phyloP scores from a whole-genome alignment of 2,113 vertebrate species.

The Chinchilla lanigera region DNA sequence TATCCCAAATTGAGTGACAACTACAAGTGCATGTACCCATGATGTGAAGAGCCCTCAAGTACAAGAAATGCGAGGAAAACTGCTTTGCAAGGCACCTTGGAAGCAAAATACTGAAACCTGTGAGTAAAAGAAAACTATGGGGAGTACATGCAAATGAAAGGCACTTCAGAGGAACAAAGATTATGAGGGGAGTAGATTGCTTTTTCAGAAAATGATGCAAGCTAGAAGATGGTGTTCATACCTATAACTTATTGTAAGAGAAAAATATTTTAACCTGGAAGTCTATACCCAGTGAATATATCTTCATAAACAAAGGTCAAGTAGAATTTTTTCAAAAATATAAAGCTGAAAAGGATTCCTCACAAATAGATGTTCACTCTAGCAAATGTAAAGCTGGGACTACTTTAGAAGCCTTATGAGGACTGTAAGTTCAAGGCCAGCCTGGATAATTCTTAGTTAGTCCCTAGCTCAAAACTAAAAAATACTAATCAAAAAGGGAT shows the following conservation, averaged over 20 bases:
- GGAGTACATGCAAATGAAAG: neutral
- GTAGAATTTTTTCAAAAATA: neutral
- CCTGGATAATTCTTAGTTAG: neutral
- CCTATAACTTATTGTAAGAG: neutral
- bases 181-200: neutral
- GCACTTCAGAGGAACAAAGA: neutral
- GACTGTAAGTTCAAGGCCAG: neutral
- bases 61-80: neutral
- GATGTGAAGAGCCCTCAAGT: neutral
- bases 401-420: neutral
- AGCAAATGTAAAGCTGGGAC: neutral
- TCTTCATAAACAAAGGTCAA: neutral
- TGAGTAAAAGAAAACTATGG: neutral
- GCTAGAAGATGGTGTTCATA: neutral
- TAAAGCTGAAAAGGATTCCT: neutral
- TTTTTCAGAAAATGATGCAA: neutral
- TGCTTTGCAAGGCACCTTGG: neutral
- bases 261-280: neutral
- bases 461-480: neutral
- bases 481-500: neutral
- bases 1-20: neutral
- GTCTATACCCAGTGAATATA: neutral
- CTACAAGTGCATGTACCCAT: neutral
- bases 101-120: neutral
- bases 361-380: neutral